Base-by-base conservation (phyloP, 2,888 invertebrate species). In the Leptopilina drosophilae region DNA sequence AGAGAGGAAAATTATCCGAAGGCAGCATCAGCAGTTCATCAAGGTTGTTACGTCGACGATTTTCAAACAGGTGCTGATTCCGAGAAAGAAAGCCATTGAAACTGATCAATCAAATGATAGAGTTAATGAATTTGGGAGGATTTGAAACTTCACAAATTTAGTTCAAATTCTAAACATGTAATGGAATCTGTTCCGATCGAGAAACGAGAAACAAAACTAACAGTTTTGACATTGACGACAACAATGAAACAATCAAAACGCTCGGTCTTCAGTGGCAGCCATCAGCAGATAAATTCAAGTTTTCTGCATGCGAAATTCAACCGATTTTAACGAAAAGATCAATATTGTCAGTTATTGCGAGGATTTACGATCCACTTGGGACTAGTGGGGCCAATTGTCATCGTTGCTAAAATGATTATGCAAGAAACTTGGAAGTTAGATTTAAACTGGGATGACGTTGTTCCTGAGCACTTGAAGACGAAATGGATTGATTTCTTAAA, bases 311-410 rank as follows among this genome's bases (percentile, higher is more conserved):
- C 4, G 14, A 33, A 3, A 46, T 62, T 5, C 5, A 49, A 5
- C 40, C 5, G n/a, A 64, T 64, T 33, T 77, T 7, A 9, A 78
- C 78, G 4, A 80, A 80, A 26, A 77, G 80, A 78, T 40, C 66
- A 59, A 78, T 81, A 14, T 56, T 78, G n/a, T 78, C 80, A 14
- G 66, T 73, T n/a, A 82, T 80, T 20, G n/a, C 26, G 0, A 73
- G 73, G 12, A 8, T 78, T 15, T 77, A 77, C 59, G 77, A 82
- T 20, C 78, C 77, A n/a, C 66, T 82, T 15, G 77, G 77, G 75
- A 1, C 3, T 77, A 12, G 56, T 80, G 7, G 64, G 76, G 0
- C 80, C 77, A 62, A 76, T 77, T 33, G 26, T 80, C 0, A 66
- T 62, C 8, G n/a, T 1, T n/a, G 64, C 76, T 0, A 76, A 78